These are phyloP conservation scores for Magallana angulata DNA, from an alignment of 1,140 invertebrate genomes.

Conservation along the genomic window DNA sequence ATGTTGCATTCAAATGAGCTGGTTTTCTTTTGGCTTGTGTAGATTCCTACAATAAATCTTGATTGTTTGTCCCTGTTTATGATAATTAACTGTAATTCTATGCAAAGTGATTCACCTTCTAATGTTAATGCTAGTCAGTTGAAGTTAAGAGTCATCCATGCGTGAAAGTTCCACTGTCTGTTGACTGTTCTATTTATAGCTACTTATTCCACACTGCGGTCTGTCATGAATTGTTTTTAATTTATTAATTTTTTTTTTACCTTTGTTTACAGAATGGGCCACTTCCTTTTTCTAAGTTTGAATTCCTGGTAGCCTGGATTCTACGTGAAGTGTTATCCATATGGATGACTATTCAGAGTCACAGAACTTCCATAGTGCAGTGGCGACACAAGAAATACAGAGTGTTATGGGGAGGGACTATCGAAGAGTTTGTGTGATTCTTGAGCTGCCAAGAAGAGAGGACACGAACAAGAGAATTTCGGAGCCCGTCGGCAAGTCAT, in stretches of 20 bases:
- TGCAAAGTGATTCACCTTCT: no score
- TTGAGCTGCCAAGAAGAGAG: not conserved
- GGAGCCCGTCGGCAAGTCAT: not conserved
- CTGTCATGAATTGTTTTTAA: not conserved
- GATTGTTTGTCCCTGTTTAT: no score
- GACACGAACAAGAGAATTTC: not conserved
- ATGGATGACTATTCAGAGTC: slow-evolving; percentile 91
- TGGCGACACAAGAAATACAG: slow-evolving; percentile 95
- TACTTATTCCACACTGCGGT: no score
- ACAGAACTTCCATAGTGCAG: slow-evolving; percentile 90
- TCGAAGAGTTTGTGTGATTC: slow-evolving; percentile 67
- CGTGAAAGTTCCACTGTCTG: no score
- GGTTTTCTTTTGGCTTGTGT: no score
- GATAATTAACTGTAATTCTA: no score
- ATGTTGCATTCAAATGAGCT: no score
- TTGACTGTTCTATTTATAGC: no score
- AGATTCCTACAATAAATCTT: no score
- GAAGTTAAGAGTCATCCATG: no score
- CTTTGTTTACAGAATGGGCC: slow-evolving; percentile 89
- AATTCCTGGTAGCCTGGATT: slow-evolving; percentile 97
- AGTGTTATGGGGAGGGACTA: slow-evolving; percentile 94
- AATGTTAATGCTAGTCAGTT: no score
- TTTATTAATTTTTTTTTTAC: slow-evolving; percentile 57
- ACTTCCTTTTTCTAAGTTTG: slow-evolving; percentile 96
- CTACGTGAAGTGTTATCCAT: slow-evolving; percentile 94